Conservation (phyloP, 2,888 invertebrate genomes). For the Eledona agricola region DNA sequence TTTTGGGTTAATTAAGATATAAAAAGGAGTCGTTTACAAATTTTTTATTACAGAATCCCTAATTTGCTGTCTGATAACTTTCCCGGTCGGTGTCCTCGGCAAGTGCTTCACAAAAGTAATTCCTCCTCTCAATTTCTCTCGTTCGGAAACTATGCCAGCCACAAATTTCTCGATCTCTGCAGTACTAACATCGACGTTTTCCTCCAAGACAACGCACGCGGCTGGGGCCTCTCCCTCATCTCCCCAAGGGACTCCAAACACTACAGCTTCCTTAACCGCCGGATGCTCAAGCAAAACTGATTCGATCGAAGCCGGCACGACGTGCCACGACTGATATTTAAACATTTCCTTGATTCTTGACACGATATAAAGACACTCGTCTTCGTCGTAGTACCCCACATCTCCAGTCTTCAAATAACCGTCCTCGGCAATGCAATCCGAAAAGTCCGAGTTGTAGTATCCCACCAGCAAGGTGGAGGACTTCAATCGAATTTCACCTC, state of each 20-base stretch:
- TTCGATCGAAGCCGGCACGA: conserved; percentile 54
- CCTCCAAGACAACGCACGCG: conserved; percentile 36
- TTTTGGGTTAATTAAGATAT: too few relatives aligned
- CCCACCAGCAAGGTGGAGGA: conserved; percentile 57
- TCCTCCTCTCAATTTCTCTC: conserved; percentile 38
- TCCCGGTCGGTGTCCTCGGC: conserved; percentile 36
- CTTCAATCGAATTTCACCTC: conserved; percentile 65
- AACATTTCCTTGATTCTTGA: conserved; percentile 52
- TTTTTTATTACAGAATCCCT: conserved; percentile 2
- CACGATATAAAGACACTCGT: conserved; percentile 48
- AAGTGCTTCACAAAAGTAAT: conserved; percentile 29
- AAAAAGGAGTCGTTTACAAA: too few relatives aligned
- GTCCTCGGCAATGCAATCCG: conserved; percentile 43
- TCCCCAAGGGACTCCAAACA: conserved; percentile 48
- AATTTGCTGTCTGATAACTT: conserved; percentile 7
- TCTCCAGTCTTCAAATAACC: conserved; percentile 52
- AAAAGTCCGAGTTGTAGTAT: conserved; percentile 56
- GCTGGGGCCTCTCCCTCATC: conserved; percentile 46
- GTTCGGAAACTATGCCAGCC: conserved; percentile 27
- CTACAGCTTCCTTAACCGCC: conserved; percentile 48
- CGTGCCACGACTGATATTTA: conserved; percentile 49
- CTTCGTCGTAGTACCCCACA: conserved; percentile 51
- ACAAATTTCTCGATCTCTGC: conserved; percentile 33
- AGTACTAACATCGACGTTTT: conserved; percentile 5
- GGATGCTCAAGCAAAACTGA: conserved; percentile 47